These are phyloP conservation scores for Galleria mellonella DNA, from an alignment of 1,140 invertebrate genomes.

Conservation along the genomic window DNA sequence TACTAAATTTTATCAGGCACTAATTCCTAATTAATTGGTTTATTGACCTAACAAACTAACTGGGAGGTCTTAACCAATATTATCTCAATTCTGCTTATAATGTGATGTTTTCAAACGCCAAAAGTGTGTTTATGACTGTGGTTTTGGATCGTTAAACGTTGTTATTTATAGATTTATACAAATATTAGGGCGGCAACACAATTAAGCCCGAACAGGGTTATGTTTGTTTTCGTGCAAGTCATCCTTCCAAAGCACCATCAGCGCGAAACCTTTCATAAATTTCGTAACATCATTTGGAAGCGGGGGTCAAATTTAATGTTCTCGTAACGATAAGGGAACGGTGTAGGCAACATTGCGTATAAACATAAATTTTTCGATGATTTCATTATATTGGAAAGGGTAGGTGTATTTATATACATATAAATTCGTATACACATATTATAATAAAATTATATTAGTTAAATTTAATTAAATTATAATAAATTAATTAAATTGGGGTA, in stretches of 20 bases:
- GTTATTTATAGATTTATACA: slow-evolving; percentile 5
- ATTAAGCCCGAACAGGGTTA: too few species aligned
- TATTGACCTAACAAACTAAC: slow-evolving; percentile 3
- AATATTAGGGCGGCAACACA: too few species aligned
- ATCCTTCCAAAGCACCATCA: too few species aligned
- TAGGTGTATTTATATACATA: background rate
- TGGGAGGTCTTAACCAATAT: slow-evolving; percentile 24
- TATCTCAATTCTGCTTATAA: slow-evolving; percentile 20
- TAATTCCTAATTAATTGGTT: slow-evolving; percentile 5
- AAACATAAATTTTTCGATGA: too few species aligned
- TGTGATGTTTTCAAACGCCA: slow-evolving; percentile 10
- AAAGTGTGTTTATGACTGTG: slow-evolving; percentile 26
- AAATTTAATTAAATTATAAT: background rate
- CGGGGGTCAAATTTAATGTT: too few species aligned
- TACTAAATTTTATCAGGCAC: background rate
- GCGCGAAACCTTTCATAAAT: too few species aligned
- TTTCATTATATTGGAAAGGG: background rate
- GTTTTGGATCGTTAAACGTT: slow-evolving; percentile 18
- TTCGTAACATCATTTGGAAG: too few species aligned
- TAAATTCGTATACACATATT: too few species aligned
- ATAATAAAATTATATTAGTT: slow-evolving; percentile 1
- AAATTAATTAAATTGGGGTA: too few species aligned
- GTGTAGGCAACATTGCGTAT: too few species aligned
- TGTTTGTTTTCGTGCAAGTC: too few species aligned
- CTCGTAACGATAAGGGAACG: too few species aligned